A percentile compares a stretch with the other conserved stretches of the same genome.
phyloP scores from a whole-genome alignment of 64 coral and sea anemone genomes.

The Montipora efflorescens region DNA sequence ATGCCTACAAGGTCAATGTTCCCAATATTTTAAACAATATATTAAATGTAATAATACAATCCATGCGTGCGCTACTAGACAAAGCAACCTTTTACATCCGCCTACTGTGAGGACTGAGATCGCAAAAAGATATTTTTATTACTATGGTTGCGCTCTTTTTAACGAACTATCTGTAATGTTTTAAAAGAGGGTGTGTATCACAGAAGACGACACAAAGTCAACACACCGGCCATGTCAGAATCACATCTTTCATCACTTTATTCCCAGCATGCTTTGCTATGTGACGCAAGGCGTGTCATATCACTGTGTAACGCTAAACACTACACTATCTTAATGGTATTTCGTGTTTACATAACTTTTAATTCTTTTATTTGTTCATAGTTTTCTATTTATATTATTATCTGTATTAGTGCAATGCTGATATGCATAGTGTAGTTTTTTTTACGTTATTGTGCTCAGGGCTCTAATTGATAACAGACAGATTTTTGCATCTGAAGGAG shows the following conservation, averaged over 20 bases:
- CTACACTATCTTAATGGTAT: background rate
- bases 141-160: constrained; percentile 48
- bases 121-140: constrained; percentile 21
- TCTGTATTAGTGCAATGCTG: background rate
- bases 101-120: constrained; percentile 58
- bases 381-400: constrained; percentile 22
- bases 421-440: background rate
- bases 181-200: no score
- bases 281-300: no score
- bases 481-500: constrained; percentile 5
- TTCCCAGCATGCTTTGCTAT: no score
- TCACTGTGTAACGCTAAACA: no score
- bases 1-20: constrained; percentile 61
- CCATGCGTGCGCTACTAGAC: constrained; percentile 29
- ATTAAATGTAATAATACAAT: constrained; percentile 33
- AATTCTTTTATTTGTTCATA: background rate
- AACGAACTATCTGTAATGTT: background rate
- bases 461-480: constrained; percentile 5
- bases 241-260: no score
- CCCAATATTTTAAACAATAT: constrained; percentile 8
- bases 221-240: no score
- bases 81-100: constrained; percentile 64
- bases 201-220: no score
- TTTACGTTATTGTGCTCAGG: background rate
- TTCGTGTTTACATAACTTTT: background rate